A percentile compares a stretch with the other conserved stretches of the same genome.
Conservation (phyloP, 2,113 vertebrate genomes). For the rabbit (Oryctolagus cuniculus) region mOryCun1.1 NC_091432.1:14913001-14913500, state of each 20-base stretch:
- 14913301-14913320: not conserved
- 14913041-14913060: not conserved
- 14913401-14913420: not conserved
- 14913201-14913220: not conserved
- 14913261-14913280: not conserved
- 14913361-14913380: not conserved
- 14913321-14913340: too few relatives aligned
- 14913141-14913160: not conserved
- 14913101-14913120: not conserved
- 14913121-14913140: not conserved
- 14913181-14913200: not conserved
- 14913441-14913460: not conserved
- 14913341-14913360: not conserved
- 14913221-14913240: not conserved
- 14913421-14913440: not conserved
- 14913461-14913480: not conserved
- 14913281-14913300: not conserved
- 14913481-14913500: not conserved
- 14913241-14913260: not conserved
- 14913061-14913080: not conserved
- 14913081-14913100: not conserved
- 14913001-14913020: not conserved
- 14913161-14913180: not conserved
- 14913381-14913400: not conserved
- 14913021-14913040: not conserved